Conservation (phyloP, 2,113 vertebrate genomes). For the Bufo bufo region DNA sequence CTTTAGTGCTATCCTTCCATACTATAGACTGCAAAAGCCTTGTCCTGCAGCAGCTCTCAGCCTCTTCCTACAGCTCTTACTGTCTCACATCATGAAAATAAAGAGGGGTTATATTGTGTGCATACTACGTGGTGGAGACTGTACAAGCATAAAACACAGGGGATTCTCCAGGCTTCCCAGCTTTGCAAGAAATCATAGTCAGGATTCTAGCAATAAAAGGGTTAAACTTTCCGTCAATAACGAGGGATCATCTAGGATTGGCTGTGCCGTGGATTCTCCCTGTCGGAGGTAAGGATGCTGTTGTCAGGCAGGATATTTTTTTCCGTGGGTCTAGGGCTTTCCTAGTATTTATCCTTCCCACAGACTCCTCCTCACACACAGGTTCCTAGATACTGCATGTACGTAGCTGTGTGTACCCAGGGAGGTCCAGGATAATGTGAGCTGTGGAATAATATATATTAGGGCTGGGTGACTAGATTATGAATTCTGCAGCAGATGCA, state of each 20-base stretch:
- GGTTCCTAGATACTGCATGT: background rate
- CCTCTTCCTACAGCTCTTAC: background rate
- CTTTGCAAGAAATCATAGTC: background rate
- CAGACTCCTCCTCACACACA: background rate
- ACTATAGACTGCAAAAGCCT: background rate
- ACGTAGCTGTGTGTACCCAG: background rate
- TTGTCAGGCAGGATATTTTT: conserved; percentile 47
- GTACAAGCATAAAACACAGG: no score
- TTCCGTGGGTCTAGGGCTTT: background rate
- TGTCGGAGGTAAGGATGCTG: background rate
- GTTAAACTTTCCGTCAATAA: conserved; percentile 15
- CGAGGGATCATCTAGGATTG: background rate
- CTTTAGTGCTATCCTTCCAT: no score
- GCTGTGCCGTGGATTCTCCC: conserved; percentile 1
- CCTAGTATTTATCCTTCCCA: background rate
- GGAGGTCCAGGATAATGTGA: background rate
- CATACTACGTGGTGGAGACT: no score
- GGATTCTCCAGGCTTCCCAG: background rate
- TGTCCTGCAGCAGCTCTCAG: background rate
- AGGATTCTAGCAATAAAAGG: background rate
- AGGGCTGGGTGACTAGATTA: background rate
- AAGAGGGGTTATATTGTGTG: no score
- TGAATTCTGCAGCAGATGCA: conserved; percentile 5
- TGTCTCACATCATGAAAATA: background rate
- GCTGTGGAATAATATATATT: background rate